These are phyloP conservation scores for Acrocephalus kingi DNA, from an alignment of 2,113 vertebrate genomes.

Conservation along the genomic window DNA sequence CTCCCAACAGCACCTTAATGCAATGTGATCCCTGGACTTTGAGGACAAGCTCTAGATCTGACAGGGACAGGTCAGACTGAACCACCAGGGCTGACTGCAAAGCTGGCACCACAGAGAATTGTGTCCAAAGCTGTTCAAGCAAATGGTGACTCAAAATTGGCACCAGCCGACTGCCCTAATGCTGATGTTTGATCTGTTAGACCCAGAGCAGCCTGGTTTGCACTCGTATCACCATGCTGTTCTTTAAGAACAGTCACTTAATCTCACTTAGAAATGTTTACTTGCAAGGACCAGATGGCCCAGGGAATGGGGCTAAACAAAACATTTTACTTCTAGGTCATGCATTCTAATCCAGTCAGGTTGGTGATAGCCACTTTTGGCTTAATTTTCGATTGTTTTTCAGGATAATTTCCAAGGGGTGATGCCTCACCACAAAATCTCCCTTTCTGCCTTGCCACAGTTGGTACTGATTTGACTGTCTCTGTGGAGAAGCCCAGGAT, in stretches of 20 bases:
- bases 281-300: slow-evolving; percentile 39
- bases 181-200: slow-evolving; percentile 18
- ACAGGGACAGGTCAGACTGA: neutral
- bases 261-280: slow-evolving; percentile 63
- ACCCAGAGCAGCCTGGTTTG: slow-evolving; percentile 46
- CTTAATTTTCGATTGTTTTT: slow-evolving; percentile 15
- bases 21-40: neutral
- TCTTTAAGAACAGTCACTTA: slow-evolving; percentile 35
- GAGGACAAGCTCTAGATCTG: neutral
- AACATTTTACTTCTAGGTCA: slow-evolving; percentile 58
- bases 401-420: neutral
- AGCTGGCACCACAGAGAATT: neutral
- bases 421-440: neutral
- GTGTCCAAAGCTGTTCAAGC: neutral
- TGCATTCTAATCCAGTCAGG: slow-evolving; percentile 39
- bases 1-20: neutral
- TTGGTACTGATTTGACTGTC: slow-evolving; percentile 36
- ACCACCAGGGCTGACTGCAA: neutral
- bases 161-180: neutral
- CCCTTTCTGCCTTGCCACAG: neutral
- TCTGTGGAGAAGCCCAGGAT: slow-evolving; percentile 38
- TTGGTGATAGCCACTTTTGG: slow-evolving; percentile 23
- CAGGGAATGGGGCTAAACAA: slow-evolving; percentile 47
- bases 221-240: neutral
- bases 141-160: neutral